phyloP scores from a whole-genome alignment of 2,888 invertebrate species.

The Teleogryllus oceanicus region DNA sequence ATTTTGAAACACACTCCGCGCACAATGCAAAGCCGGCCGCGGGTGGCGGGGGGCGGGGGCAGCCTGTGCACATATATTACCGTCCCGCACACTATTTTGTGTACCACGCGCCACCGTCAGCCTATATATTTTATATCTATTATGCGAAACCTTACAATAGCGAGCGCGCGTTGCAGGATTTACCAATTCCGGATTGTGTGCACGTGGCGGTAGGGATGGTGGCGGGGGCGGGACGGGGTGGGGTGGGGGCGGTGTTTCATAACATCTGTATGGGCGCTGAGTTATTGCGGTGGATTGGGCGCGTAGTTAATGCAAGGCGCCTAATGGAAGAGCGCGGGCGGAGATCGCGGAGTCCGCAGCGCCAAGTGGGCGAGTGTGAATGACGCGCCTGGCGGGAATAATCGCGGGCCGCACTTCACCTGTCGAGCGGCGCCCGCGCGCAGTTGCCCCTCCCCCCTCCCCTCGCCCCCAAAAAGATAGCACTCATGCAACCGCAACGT shows the following conservation, averaged over 20 bases:
- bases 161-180: not conserved
- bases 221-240: no score
- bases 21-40: not conserved
- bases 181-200: slow-evolving; percentile 18
- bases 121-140: slow-evolving; percentile 5
- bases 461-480: no score
- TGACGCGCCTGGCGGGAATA: no score
- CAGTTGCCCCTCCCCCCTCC: no score
- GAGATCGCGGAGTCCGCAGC: no score
- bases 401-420: no score
- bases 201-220: not conserved
- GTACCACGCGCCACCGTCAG: not conserved
- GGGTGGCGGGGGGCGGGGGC: not conserved
- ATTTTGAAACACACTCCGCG: not conserved
- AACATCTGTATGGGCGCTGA: not conserved
- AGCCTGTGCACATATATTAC: not conserved
- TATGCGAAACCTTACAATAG: not conserved
- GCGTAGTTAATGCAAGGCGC: not conserved
- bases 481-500: no score
- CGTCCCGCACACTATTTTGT: not conserved
- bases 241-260: no score
- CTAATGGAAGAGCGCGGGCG: not conserved
- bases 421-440: no score
- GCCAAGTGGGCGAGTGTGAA: no score
- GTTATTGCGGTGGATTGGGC: not conserved